Evolutionary conservation across 1,140 invertebrate genomes (phyloP).

Genomic region (Anastrepha obliqua): DNA sequence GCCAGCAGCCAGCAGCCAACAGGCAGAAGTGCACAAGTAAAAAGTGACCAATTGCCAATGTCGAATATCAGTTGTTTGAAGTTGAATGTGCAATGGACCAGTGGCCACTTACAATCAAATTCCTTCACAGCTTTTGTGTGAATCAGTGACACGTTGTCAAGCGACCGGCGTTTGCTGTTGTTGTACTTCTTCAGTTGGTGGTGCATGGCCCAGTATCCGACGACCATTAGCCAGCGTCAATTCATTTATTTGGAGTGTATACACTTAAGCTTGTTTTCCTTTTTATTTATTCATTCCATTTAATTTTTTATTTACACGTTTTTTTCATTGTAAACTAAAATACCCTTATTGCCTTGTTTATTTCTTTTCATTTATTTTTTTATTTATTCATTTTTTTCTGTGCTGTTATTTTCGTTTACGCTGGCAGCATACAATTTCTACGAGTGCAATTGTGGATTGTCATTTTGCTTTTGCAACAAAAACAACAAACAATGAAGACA

Average conservation of each 20-base stretch:
- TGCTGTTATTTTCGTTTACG: neutral
- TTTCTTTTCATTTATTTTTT: neutral
- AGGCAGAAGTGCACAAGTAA: neutral
- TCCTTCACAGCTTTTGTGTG: slow-evolving; percentile 52
- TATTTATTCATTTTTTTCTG: neutral
- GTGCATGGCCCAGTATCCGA: slow-evolving; percentile 17
- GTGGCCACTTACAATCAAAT: slow-evolving; percentile 41
- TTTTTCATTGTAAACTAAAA: neutral
- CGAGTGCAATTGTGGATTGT: slow-evolving; percentile 20
- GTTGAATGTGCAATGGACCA: slow-evolving; percentile 14
- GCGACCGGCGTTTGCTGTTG: neutral
- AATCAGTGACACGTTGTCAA: slow-evolving; percentile 43
- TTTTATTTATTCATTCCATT: slow-evolving; percentile 48
- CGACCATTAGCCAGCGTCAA: slow-evolving; percentile 46
- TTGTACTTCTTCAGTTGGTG: neutral
- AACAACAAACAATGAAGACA: slow-evolving; percentile 26
- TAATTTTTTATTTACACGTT: slow-evolving; percentile 17
- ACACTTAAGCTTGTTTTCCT: neutral
- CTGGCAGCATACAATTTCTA: slow-evolving; percentile 6
- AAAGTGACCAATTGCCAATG: slow-evolving; percentile 16
- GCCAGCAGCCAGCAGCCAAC: neutral
- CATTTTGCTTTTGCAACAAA: slow-evolving; percentile 16
- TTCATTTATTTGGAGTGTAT: slow-evolving; percentile 50
- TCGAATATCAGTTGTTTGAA: slow-evolving; percentile 36
- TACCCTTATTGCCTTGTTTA: neutral